Conservation (phyloP, 2,797 vertebrate genomes). For the Chaetophractus vellerosus region DNA sequence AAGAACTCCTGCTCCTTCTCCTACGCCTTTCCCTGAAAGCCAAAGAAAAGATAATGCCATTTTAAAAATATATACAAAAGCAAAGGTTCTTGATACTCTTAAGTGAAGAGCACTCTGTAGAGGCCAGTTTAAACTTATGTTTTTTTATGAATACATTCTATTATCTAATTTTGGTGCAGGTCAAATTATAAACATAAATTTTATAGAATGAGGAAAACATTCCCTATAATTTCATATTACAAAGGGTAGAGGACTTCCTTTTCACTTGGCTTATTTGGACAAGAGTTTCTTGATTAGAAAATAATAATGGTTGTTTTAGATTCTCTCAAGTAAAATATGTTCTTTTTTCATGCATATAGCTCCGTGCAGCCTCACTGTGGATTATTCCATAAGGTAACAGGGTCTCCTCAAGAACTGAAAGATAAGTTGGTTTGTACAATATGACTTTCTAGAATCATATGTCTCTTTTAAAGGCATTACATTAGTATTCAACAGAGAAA, state of each 20-base stretch:
- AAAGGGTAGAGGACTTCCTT: background rate
- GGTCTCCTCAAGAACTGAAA: slow-evolving; percentile 12
- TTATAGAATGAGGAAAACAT: slow-evolving; percentile 18
- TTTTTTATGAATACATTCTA: background rate
- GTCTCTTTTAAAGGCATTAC: slow-evolving; percentile 9
- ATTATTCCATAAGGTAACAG: slow-evolving; percentile 47
- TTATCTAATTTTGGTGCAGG: background rate
- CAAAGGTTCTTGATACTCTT: background rate
- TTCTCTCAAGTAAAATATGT: slow-evolving; percentile 23
- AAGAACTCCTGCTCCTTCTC: slow-evolving; percentile 94
- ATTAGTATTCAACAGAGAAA: slow-evolving; percentile 39
- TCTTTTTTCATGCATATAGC: slow-evolving; percentile 9
- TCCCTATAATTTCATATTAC: slow-evolving; percentile 15
- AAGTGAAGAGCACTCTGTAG: background rate
- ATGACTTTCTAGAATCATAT: background rate
- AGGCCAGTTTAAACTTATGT: background rate
- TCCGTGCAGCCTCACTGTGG: slow-evolving; percentile 59
- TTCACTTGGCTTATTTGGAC: slow-evolving; percentile 8
- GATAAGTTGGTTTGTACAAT: slow-evolving; percentile 41
- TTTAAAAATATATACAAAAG: slow-evolving; percentile 55
- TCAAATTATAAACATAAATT: slow-evolving; percentile 52
- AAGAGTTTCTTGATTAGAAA: slow-evolving; percentile 27
- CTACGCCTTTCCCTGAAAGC: slow-evolving; percentile 92
- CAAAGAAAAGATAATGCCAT: slow-evolving; percentile 62
- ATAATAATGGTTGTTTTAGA: slow-evolving; percentile 10